Evolutionary conservation across 2,888 invertebrate species (phyloP).

Genomic region (Sesia bembeciformis): DNA sequence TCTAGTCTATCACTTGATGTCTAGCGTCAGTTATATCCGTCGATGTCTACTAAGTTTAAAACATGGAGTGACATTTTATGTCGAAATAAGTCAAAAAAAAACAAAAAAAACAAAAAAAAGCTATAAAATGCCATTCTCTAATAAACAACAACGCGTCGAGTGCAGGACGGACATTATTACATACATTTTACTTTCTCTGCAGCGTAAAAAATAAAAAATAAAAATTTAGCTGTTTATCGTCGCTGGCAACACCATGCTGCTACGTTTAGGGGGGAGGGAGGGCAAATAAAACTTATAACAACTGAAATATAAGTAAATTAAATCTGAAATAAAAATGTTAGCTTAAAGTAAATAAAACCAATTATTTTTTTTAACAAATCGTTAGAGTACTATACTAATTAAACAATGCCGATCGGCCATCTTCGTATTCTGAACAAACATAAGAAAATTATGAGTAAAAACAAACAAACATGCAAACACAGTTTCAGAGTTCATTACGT

Average conservation of each 20-base stretch:
- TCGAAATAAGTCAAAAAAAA: background rate
- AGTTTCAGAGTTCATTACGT: too few species aligned
- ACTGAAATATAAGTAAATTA: conserved; percentile 26
- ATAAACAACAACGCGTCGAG: conserved; percentile 3
- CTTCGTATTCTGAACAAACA: too few species aligned
- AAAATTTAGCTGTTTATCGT: conserved; percentile 20
- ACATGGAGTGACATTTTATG: background rate
- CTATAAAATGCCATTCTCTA: conserved; percentile 43
- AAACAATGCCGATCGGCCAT: too few species aligned
- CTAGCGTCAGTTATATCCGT: too few species aligned
- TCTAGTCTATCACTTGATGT: too few species aligned
- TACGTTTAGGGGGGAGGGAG: conserved; percentile 9
- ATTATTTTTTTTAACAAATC: too few species aligned
- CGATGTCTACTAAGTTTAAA: too few species aligned
- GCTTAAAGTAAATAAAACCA: too few species aligned
- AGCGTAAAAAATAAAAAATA: conserved; percentile 35
- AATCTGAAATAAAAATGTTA: conserved; percentile 8
- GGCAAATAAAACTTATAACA: conserved; percentile 22
- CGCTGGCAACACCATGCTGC: conserved; percentile 27
- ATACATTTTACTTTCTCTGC: conserved; percentile 70
- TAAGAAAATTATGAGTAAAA: too few species aligned
- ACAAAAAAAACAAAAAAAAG: too few species aligned
- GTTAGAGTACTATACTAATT: too few species aligned
- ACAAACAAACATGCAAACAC: too few species aligned
- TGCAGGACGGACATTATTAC: conserved; percentile 23